A percentile compares a stretch with the other conserved stretches of the same genome.
phyloP scores from a whole-genome alignment of 2,888 invertebrate genomes.

The Neoaliturus tenellus region DNA sequence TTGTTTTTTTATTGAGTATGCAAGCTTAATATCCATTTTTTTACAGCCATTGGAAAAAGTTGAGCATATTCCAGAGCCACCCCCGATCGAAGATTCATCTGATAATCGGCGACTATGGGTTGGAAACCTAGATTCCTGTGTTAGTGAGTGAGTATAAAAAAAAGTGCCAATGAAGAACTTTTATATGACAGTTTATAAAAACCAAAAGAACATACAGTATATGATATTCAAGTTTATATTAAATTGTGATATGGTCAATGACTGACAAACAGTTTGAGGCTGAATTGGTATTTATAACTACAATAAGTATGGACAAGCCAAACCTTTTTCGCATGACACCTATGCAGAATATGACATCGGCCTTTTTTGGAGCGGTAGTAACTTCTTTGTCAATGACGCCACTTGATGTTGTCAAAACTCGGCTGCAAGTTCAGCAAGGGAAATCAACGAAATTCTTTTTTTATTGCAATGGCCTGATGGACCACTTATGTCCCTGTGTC shows the following conservation, averaged over 20 bases:
- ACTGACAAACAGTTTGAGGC: not conserved
- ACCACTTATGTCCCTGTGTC: not conserved
- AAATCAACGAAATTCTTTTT: not conserved
- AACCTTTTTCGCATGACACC: not conserved
- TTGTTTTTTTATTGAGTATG: not conserved
- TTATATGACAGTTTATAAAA: not conserved
- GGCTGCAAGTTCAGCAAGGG: constrained; percentile 3
- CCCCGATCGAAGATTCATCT: constrained; percentile 70
- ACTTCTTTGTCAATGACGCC: not conserved
- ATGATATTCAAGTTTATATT: not conserved
- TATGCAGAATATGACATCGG: not conserved
- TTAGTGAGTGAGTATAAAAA: constrained; percentile 92
- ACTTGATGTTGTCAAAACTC: not conserved
- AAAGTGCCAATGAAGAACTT: not conserved
- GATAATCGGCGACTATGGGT: constrained; percentile 91
- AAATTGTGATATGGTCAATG: not conserved
- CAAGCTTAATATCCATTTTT: too few relatives aligned
- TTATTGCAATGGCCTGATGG: not conserved
- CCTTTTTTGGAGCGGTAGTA: not conserved
- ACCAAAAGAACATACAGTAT: not conserved
- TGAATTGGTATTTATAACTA: not conserved
- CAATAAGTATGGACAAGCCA: not conserved
- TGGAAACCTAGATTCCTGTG: constrained; percentile 91
- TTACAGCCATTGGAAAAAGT: constrained; percentile 63
- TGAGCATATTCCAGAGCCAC: constrained; percentile 61